Conservation (phyloP, 2,888 invertebrate species). For the Keiferia lycopersicella region DNA sequence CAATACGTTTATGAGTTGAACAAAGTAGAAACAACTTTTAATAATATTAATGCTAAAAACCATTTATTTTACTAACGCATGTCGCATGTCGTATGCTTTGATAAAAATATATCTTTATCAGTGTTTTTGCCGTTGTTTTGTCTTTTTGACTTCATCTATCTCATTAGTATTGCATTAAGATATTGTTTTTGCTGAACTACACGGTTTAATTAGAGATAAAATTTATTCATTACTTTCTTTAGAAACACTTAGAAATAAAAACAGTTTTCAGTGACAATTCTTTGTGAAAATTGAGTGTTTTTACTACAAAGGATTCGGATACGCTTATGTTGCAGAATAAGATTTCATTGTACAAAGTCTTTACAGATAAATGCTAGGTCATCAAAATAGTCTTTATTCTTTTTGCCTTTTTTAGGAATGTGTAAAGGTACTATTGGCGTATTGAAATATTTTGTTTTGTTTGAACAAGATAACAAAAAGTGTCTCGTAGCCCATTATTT, state of each 20-base stretch:
- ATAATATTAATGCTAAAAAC: too few relatives aligned
- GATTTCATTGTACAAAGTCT: too few relatives aligned
- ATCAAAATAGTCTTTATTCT: too few relatives aligned
- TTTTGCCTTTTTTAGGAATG: too few relatives aligned
- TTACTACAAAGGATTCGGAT: conserved; percentile 7
- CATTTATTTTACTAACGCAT: too few relatives aligned
- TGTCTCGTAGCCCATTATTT: too few relatives aligned
- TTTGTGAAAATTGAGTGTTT: conserved; percentile 17
- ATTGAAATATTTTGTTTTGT: too few relatives aligned
- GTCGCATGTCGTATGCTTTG: too few relatives aligned
- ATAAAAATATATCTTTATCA: too few relatives aligned
- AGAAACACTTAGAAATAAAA: not conserved
- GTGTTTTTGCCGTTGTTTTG: not conserved
- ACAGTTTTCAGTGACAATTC: conserved; percentile 9
- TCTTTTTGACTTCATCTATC: conserved; percentile 1
- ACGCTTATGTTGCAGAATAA: not conserved
- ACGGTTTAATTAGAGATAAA: conserved; percentile 11
- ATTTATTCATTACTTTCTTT: not conserved
- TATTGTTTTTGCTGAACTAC: conserved; percentile 9
- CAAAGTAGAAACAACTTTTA: not conserved
- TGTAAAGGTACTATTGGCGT: too few relatives aligned
- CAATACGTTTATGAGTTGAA: not conserved
- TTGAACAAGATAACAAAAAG: too few relatives aligned
- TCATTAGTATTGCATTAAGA: not conserved
- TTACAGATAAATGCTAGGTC: too few relatives aligned